Evolutionary conservation across 2,888 invertebrate genomes (phyloP), one percentile per base, ranked within the genome.

Genomic region (Hemaris fuciformis): DNA sequence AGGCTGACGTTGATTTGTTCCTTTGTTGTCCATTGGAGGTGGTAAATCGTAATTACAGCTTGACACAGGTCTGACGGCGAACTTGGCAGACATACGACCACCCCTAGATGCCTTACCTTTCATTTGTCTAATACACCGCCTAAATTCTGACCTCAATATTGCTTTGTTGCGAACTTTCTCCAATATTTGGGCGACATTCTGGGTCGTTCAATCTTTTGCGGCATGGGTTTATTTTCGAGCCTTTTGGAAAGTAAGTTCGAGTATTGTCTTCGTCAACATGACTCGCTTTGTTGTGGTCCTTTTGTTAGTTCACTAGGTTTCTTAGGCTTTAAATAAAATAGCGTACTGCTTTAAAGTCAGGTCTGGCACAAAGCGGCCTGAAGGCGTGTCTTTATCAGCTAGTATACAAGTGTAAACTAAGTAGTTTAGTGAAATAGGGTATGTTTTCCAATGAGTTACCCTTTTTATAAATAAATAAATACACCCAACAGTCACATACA

Each of bases 11-110:
- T 79, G 77, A 81, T 80, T 82, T 80, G 78, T 81, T 78, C 76
- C 74, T 77, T 71, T 74, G 77, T 76, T 75, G 77, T 75, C 73
- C 74, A 74, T 76, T 75, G 68, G 73, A 75, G 77, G 77, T 78
- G 79, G 79, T 83, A 78, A 83, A 83, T 83, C 73, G 79, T 80
- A 81, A 84, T 84, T 85, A 83, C 78, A 63, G 62, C 69, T 74
- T 82, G 84, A 84, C 76, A 74, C 69, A 80, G 82, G 84, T 77
- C 77, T 76, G 81, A 79, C 82, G 68, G 68, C 23, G 20, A 20
- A 23, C 42, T 53, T 53, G 20, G 22, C 56, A 53, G 56, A 60
- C 46, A 59, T 34, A 59, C 38, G 46, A n/a, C 46, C 59, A 38
- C 34, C 38, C 53, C 34, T 42, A 13, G 8, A 41, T 45, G 43